Evolutionary conservation across 2,113 vertebrate genomes (phyloP).

Genomic region (Poicephalus gulielmi): DNA sequence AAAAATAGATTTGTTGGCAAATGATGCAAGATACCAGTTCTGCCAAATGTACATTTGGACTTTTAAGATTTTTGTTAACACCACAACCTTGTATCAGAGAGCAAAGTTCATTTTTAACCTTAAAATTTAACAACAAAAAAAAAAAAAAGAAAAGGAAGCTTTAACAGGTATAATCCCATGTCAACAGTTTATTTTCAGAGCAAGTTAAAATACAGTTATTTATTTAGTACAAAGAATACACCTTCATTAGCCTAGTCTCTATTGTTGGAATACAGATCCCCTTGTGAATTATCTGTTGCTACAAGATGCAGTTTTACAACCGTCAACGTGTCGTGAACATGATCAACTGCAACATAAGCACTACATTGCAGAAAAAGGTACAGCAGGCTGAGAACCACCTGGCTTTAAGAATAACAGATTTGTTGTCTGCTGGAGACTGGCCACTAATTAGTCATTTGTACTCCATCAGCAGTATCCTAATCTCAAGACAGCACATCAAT

Average conservation of each 20-base stretch:
- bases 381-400: neutral
- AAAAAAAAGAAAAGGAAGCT: constrained; percentile 11
- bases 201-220: constrained; percentile 43
- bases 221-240: constrained; percentile 44
- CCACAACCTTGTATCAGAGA: neutral
- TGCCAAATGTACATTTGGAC: neutral
- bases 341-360: neutral
- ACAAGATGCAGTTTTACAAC: neutral
- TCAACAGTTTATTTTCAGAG: constrained; percentile 60
- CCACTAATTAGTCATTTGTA: neutral
- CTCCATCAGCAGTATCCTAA: neutral
- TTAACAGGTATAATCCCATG: constrained; percentile 39
- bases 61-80: neutral
- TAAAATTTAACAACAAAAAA: neutral
- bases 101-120: neutral
- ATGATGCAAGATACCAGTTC: neutral
- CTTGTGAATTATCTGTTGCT: neutral
- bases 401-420: neutral
- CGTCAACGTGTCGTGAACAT: accelerated
- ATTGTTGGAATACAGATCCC: neutral
- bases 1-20: neutral
- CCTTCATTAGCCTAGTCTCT: neutral
- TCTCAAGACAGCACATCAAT: neutral
- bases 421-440: neutral
- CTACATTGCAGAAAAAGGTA: neutral